Base-by-base conservation (phyloP, 1,140 invertebrate species). In the Meloidogyne floridensis region DNA sequence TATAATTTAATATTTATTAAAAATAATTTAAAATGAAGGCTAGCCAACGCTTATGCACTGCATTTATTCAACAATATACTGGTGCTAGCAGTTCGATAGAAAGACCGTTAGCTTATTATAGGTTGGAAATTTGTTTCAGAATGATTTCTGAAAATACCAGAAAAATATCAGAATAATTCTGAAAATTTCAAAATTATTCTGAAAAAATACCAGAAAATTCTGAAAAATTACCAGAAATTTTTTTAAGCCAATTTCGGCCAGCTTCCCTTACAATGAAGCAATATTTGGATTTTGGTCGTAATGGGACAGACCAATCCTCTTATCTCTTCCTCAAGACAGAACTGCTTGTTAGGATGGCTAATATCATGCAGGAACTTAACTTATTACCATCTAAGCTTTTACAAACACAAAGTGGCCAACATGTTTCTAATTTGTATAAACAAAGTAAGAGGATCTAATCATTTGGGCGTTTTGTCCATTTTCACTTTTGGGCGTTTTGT, bases 161-260 rank as follows among this genome's bases (percentile, higher is more conserved):
- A 71, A 71, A 71, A 71, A 18, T 5, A 5, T 20, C 18, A 5
- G 32, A 71, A 71, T 5, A 32, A 7, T 6, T 20, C 70, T 20
- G 70, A 71, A 72, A 72, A 72, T 9, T 72, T 47, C 11, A 8
- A 9, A 47, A 72, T 10, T 9, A 42, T 72, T 72, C 10, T 72
- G 13, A 72, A 47, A 13, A 43, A n/a, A 47, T 53, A 13, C 42
- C 11, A 11, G 15, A 73, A 73, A 53, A 53, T 47, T 73, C 18
- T 71, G 15, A 73, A 73, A 13, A n/a, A n/a, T 3, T 73, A 18
- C 15, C 72, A 4, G 51, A 73, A 73, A n/a, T 70, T 1, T 9
- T 72, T 79, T 91, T 91, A 86, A 91, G 90, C 53, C 88, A 91
- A 80, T 91, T 89, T 76, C 89, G 91, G 80, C 91, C 91, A 10